These are phyloP conservation scores for Prionace glauca DNA, from an alignment of 2,797 vertebrate species.

Conservation along the genomic window DNA sequence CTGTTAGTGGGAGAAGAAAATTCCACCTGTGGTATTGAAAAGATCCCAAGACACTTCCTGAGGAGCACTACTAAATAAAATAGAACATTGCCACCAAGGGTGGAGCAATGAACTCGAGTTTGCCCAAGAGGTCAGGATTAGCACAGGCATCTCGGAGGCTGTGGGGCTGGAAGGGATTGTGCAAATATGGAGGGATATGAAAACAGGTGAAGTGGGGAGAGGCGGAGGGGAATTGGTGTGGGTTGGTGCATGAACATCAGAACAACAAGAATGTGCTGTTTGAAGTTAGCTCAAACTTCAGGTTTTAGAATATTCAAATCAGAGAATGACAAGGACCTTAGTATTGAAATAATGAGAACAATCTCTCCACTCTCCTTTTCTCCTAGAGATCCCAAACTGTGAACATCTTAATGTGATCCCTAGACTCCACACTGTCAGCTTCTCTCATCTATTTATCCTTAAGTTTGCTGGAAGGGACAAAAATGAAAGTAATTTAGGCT, in stretches of 20 bases:
- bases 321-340: background rate
- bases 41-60: no score
- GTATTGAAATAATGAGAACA: background rate
- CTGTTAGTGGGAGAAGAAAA: no score
- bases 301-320: background rate
- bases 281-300: background rate
- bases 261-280: background rate
- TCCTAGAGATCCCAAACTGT: background rate
- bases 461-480: background rate
- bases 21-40: no score
- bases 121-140: no score
- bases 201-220: no score
- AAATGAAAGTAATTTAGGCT: background rate
- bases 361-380: background rate
- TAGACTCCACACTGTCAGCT: background rate
- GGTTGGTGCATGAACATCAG: background rate
- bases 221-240: no score
- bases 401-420: background rate
- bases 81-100: background rate
- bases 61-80: background rate
- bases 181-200: no score
- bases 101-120: background rate
- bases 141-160: background rate
- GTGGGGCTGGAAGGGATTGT: background rate
- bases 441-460: background rate